Conservation (phyloP, 1,140 invertebrate genomes). For the Drosophila melanica region DNA sequence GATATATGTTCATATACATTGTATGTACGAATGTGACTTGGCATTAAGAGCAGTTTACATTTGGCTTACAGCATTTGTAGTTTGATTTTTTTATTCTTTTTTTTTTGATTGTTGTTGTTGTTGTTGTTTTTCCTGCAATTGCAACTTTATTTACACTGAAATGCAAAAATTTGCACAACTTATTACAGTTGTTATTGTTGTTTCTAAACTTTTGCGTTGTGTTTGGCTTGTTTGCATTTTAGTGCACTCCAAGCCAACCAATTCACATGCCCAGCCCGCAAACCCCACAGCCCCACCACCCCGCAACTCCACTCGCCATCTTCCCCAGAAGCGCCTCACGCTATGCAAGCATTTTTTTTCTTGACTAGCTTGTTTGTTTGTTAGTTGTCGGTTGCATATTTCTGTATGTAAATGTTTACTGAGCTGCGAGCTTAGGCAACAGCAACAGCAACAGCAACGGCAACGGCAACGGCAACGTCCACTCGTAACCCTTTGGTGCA, state of each 20-base stretch:
- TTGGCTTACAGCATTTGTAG: conserved; percentile 44
- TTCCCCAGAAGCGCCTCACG: conserved; percentile 55
- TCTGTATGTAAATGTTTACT: conserved; percentile 74
- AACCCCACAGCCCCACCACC: neutral
- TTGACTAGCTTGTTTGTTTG: conserved; percentile 49
- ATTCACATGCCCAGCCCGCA: conserved; percentile 5
- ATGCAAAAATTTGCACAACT: conserved; percentile 81
- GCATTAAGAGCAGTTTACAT: conserved; percentile 31
- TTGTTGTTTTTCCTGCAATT: conserved; percentile 39
- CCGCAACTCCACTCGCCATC: neutral
- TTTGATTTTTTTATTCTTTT: conserved; percentile 61
- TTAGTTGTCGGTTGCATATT: conserved; percentile 74
- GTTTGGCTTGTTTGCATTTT: conserved; percentile 63
- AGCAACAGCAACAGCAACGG: neutral
- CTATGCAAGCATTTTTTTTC: conserved; percentile 64
- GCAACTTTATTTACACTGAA: conserved; percentile 79
- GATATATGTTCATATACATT: too few species aligned
- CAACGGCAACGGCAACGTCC: conserved; percentile 23
- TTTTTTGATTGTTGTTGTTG: conserved; percentile 53
- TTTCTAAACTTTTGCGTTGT: conserved; percentile 72
- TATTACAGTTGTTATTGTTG: conserved; percentile 77
- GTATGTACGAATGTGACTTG: neutral
- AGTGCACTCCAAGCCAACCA: conserved; percentile 51
- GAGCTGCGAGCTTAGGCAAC: conserved; percentile 39
- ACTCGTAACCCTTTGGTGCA: conserved; percentile 57